A percentile compares a stretch with the other conserved stretches of the same genome.
Evolutionary conservation across 2,113 vertebrate species (phyloP).

Genomic region (Bucco capensis): DNA sequence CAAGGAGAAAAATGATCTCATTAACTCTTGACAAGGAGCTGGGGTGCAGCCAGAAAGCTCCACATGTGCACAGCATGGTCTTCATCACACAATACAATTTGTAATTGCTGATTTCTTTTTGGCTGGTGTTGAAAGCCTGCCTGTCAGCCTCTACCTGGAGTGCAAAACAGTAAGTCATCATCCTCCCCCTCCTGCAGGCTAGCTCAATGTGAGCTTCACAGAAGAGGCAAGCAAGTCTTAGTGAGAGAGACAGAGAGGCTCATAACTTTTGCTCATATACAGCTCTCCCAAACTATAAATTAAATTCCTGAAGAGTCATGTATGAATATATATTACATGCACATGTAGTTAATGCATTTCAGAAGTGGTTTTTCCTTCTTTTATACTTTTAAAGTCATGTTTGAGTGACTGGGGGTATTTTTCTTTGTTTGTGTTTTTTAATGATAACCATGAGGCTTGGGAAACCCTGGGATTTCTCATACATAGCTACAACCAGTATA

Average conservation of each 20-base stretch:
- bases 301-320: neutral
- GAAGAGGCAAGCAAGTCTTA: neutral
- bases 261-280: neutral
- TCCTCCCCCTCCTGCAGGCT: neutral
- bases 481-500: neutral
- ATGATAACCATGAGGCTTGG: neutral
- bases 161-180: neutral
- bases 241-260: neutral
- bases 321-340: neutral
- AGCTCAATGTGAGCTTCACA: neutral
- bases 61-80: neutral
- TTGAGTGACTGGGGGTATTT: neutral
- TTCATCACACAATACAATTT: neutral
- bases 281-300: neutral
- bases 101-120: conserved; percentile 7
- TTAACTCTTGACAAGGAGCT: neutral
- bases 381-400: neutral
- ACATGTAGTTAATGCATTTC: neutral
- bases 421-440: neutral
- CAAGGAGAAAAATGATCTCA: neutral
- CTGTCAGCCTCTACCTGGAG: neutral
- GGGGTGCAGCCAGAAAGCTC: neutral
- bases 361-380: neutral
- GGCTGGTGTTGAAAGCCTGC: conserved; percentile 26
- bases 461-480: neutral